Base-by-base conservation (phyloP, 2,797 vertebrate species). In the Hemibagrus guttatus region DNA sequence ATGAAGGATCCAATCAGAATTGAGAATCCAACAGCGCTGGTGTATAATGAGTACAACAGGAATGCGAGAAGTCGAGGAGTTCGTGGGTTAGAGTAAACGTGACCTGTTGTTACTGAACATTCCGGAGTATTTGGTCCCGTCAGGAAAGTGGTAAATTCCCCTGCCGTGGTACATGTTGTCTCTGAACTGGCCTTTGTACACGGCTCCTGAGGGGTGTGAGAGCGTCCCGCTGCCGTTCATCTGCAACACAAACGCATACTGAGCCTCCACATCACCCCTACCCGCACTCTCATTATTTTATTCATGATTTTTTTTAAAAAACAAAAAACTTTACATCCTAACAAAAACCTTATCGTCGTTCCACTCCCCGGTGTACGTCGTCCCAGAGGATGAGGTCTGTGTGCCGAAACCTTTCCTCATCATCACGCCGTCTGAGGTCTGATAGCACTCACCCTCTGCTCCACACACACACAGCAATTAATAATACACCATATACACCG, bases 151-250 rank as follows among this genome's bases (percentile, higher is more conserved):
- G 63, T 97, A 97, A 4, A 90, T 96, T 64, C 97, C 97, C 16
- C 35, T 80, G 86, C 97, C 96, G 9, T 97, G 95, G 92, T 96
- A 97, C 95, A 94, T 95, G 91, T 96, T 96, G 92, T 97, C 94
- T 91, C 94, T 95, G 92, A 98, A 97, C 71, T 96, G 91, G 56
- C 97, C 97, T 94, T 97, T 94, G 92, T 97, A 98, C 28, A 92
- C 86, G 0, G 96, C 95, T 85, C 97, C 96, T 23, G 97, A 98
- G 49, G 95, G 95, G 93, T 96, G 93, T n/a, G 94, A 93, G 64
- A 97, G 91, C 87, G 90, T 96, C 88, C 97, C 97, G 78, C 83
- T 92, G 81, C 97, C 97, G 58, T 96, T 94, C 95, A 97, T 96
- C 96, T 97, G 88, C 78, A 13, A 75, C 16, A 83, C 31, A 78